Evolutionary conservation across 2,113 vertebrate genomes (phyloP), one percentile per base, ranked within the genome.

Genomic region (Mellivora capensis): DNA sequence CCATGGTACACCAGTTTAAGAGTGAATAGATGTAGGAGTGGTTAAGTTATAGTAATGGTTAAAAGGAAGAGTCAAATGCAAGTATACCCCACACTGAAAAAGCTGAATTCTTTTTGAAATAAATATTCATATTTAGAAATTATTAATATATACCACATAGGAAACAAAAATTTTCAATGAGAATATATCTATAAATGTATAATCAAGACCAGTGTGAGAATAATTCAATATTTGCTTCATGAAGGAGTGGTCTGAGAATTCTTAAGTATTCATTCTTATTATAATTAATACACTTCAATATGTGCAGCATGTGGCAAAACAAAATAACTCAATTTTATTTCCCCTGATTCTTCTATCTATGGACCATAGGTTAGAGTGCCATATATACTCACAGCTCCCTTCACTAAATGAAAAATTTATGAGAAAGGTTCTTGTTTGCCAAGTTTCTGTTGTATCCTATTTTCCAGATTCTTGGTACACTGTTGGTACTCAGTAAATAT

Each of bases 401-500:
- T 93, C 17, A 82, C 72, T 80, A 93, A 91, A 47, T 89, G 57
- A 87, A 90, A 95, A n/a, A 80, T 96, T 96, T 79, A 67, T 88
- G 31, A 88, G 14, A 76, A 69, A 15, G 0, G 14, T 39, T 95
- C 72, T 86, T 94, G 20, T 90, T 98, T 93, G 77, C 69, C 61
- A 87, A 96, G 37, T 67, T 93, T 44, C 42, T 82, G 23, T 27
- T 86, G 7, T 72, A 62, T 57, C 21, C 44, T 52, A 62, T 52
- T 81, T 94, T 83, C 79, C 49, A 81, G 64, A 71, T 59, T 86
- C 52, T 91, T 86, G 59, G 72, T 6, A 59, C 17, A 49, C 34
- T 71, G 87, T 86, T 91, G 61, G 20, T 86, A 91, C 52, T 96
- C 79, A 86, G 59, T 85, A 96, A 96, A 96, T 96, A 96, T 96